Evolutionary conservation across 2,113 vertebrate genomes (phyloP).

Genomic region (Origma solitaria): DNA sequence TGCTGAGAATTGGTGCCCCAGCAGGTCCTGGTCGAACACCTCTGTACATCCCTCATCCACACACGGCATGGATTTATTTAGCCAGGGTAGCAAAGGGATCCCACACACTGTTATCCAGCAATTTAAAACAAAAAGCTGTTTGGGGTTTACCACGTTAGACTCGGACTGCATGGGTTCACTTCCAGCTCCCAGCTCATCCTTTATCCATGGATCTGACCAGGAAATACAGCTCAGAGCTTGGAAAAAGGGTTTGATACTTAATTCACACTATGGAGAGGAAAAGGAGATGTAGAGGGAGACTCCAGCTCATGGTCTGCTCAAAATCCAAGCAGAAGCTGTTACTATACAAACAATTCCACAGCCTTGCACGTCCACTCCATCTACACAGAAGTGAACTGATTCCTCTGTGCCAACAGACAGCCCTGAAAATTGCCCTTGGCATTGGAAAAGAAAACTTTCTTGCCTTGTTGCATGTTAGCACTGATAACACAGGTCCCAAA

Average conservation of each 20-base stretch:
- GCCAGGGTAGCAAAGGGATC: background rate
- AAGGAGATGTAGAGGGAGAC: background rate
- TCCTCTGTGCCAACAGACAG: background rate
- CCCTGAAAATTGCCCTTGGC: background rate
- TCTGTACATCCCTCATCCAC: background rate
- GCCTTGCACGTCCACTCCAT: background rate
- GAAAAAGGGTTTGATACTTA: background rate
- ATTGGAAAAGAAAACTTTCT: background rate
- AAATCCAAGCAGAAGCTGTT: background rate
- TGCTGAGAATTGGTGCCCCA: background rate
- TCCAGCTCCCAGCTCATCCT: background rate
- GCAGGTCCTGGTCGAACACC: background rate
- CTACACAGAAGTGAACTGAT: background rate
- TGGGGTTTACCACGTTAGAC: background rate
- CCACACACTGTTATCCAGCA: background rate
- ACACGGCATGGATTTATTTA: background rate
- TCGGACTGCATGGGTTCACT: rapidly evolving
- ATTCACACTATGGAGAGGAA: background rate
- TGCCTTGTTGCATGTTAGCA: background rate
- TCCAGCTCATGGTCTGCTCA: background rate
- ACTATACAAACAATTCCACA: background rate
- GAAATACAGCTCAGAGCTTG: background rate
- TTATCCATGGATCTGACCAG: background rate
- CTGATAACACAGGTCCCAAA: background rate
- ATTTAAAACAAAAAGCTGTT: background rate